Conservation (phyloP, 2,113 vertebrate species). For the Oxygymnocypris stewartii region DNA sequence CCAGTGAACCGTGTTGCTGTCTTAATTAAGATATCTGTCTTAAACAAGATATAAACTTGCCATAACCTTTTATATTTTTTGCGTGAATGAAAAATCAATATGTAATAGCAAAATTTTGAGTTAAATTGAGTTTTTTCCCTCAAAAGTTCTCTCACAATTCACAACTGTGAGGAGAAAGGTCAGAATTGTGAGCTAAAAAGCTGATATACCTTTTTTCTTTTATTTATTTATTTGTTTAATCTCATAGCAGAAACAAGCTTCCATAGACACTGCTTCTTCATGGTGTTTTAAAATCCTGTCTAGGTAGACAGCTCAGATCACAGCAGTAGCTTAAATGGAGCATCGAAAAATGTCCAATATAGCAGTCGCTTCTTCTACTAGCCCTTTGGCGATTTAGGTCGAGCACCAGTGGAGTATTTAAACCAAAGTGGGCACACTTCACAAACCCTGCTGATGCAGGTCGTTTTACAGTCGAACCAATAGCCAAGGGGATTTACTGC, state of each 20-base stretch:
- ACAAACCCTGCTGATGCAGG: conserved; percentile 62
- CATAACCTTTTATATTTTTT: too few relatives aligned
- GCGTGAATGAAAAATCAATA: too few relatives aligned
- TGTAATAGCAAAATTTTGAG: too few relatives aligned
- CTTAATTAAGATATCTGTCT: too few relatives aligned
- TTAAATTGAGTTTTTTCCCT: too few relatives aligned
- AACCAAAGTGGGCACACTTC: conserved; percentile 63
- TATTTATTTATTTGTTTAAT: background rate
- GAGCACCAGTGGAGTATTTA: conserved; percentile 62
- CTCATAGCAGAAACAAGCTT: background rate
- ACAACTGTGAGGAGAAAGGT: too few relatives aligned
- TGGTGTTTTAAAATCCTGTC: too few relatives aligned
- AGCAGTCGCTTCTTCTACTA: conserved; percentile 57
- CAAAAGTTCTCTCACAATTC: too few relatives aligned
- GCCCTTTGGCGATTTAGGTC: conserved; percentile 61
- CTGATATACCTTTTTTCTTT: background rate
- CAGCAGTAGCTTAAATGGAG: background rate
- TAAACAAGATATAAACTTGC: too few relatives aligned
- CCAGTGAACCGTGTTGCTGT: background rate
- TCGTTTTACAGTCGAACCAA: conserved; percentile 42
- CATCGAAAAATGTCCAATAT: conserved; percentile 30
- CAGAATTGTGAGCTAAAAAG: background rate
- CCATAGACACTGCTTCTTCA: too few relatives aligned
- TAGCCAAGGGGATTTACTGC: conserved; percentile 55
- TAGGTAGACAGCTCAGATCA: background rate